Evolutionary conservation across 2,113 vertebrate species (phyloP), one percentile per base, ranked within the genome.

Genomic region (Paratilapia polleni): DNA sequence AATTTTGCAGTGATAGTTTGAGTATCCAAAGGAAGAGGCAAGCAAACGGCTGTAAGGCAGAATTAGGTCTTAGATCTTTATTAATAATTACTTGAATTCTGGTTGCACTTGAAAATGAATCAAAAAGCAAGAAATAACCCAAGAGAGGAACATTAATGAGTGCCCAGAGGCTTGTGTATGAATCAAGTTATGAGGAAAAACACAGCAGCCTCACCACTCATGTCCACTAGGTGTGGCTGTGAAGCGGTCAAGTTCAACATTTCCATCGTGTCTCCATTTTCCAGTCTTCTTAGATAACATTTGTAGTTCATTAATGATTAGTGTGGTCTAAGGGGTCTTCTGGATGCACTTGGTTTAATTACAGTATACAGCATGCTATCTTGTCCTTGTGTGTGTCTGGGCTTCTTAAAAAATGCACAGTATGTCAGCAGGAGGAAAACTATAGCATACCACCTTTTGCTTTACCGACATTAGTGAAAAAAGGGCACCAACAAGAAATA

Each of bases 81-180:
- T 81, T 62, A 78, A 84, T 88, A 84, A 90, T 90, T 68, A 80
- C 80, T 84, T 63, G 66, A 79, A 78, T 74, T 77, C 70, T 78
- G 31, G 54, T 86, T 74, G 58, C 49, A 77, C 78, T 88, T 70
- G 31, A 87, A 81, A 81, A 85, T 79, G 20, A 81, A 87, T 85
- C 28, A 78, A 82, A 83, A 78, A 87, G 84, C 57, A 87, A 82
- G 68, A 80, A 79, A 63, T 58, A 58, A 59, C 74, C 84, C 66
- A 38, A 52, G 83, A 84, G 54, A 52, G 56, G 73, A 64, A 66
- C 58, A 75, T 87, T 64, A 82, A 84, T 82, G 81, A 52, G 7
- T 54, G 52, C 14, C 78, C 38, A 52, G 78, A 66, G 80, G 52
- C 70, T 28, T 52, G 81, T 70, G 19, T 31, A n/a, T 61, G 34